Percentiles rank a stretch among this genome's conserved stretches.
Conservation (phyloP, 2,797 vertebrate species). For the Hipposideros larvatus region DNA sequence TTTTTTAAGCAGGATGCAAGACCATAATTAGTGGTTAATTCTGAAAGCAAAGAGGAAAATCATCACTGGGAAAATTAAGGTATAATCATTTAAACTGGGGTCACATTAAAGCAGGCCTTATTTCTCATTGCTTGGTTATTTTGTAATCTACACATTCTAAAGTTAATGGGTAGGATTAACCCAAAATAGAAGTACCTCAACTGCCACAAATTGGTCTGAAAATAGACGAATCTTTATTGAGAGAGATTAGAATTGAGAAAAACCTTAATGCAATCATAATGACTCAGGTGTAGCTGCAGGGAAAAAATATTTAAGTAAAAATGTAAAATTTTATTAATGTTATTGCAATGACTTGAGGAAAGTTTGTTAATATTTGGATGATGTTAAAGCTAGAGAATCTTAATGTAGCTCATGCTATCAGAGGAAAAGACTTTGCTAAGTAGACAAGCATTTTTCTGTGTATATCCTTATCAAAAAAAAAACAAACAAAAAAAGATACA, state of each 20-base stretch:
- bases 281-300: neutral
- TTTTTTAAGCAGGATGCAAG: neutral
- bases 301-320: neutral
- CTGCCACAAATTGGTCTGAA: neutral
- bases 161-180: neutral
- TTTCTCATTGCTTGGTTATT: neutral
- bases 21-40: neutral
- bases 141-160: neutral
- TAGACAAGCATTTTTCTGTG: neutral
- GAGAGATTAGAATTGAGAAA: neutral
- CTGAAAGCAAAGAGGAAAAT: neutral
- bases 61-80: neutral
- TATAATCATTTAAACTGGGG: neutral
- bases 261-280: neutral
- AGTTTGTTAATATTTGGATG: neutral
- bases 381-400: neutral
- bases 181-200: neutral
- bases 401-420: neutral
- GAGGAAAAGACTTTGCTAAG: neutral
- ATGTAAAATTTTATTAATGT: neutral
- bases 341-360: neutral
- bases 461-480: neutral
- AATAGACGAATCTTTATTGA: neutral
- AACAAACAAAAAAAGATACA: too few species aligned
- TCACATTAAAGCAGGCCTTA: neutral